A percentile compares a stretch with the other conserved stretches of the same genome.
Evolutionary conservation across 2,797 vertebrate species (phyloP).

Genomic region (Parauchenoglanis punctatus): DNA sequence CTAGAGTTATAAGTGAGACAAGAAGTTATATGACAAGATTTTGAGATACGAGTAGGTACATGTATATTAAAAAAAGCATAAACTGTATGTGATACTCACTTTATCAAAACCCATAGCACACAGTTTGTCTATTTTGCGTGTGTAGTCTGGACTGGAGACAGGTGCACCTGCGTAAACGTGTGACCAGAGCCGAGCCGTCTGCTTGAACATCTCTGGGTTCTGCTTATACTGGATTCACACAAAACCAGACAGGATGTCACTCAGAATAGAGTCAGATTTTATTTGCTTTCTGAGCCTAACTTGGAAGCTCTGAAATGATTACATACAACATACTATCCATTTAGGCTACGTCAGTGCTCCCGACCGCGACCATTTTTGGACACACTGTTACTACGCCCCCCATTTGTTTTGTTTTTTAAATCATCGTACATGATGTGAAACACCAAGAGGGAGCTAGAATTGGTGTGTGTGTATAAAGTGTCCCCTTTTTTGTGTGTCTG

Average conservation of each 20-base stretch:
- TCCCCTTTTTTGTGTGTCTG: too few species aligned
- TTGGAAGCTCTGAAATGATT: background rate
- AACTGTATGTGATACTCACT: slow-evolving; percentile 76
- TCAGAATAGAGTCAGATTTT: background rate
- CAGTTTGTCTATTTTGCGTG: slow-evolving; percentile 91
- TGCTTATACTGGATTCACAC: slow-evolving; percentile 85
- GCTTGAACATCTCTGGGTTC: slow-evolving; percentile 96
- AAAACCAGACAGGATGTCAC: background rate
- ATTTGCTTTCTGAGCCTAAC: background rate
- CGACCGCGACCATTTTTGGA: too few species aligned
- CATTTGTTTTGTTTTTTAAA: too few species aligned
- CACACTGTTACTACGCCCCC: too few species aligned
- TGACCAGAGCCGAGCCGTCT: slow-evolving; percentile 91
- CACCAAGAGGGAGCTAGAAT: too few species aligned
- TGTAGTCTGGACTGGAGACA: slow-evolving; percentile 89
- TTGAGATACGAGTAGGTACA: background rate
- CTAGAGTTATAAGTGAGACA: background rate
- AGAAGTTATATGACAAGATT: background rate
- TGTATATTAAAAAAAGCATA: background rate
- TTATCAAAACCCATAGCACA: slow-evolving; percentile 94
- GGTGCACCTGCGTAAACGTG: slow-evolving; percentile 89
- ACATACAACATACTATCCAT: background rate
- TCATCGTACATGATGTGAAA: too few species aligned
- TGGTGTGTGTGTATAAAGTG: too few species aligned
- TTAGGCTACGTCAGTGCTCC: too few species aligned